Evolutionary conservation across 2,113 vertebrate species (phyloP), one percentile per base, ranked within the genome.

Genomic region (Anas platyrhynchos): DNA sequence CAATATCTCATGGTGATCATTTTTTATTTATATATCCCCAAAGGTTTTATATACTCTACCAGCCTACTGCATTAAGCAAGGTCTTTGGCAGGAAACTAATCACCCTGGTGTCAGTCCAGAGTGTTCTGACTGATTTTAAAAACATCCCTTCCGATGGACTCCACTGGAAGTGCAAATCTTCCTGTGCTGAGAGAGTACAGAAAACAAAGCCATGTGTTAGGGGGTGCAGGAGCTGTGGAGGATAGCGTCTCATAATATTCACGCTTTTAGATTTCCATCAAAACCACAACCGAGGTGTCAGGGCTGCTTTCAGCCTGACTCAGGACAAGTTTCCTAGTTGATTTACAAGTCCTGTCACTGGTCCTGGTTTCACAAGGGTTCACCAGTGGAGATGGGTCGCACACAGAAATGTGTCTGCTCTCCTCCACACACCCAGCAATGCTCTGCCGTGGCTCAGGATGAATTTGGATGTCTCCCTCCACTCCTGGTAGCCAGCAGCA

Each of bases 1-100:
- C 66, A 82, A 18, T 92, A 46, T 84, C 44, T 86, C n/a, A 72
- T 74, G 66, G 72, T 65, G 2, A 44, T 75, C 1, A 68, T 82
- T 21, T 94, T 89, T 93, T 93, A 81, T 95, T 91, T 92, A 88
- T 84, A 59, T 84, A 73, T 46, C 46, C 46, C 27, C 43, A 84
- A 79, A 86, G 8, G 2, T 83, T 95, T 93, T 72, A 79, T 86
- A 25, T 92, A 86, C 58, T 84, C 31, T 86, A 34, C 73, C 84
- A 69, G 88, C 26, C 20, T 34, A 16, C 69, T 68, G 4, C 82
- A 26, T 90, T 82, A 86, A 44, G 21, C 41, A 54, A 25, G 16
- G 36, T 86, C 77, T 93, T 77, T 84, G 91, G 23, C 88, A 41
- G 52, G 79, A 83, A 86, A 48, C 56, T 82, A 31, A 84, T 84